Percentiles rank a stretch among this genome's conserved stretches.
Evolutionary conservation across 2,797 vertebrate species (phyloP).

Genomic region (Epinephelus awoara): DNA sequence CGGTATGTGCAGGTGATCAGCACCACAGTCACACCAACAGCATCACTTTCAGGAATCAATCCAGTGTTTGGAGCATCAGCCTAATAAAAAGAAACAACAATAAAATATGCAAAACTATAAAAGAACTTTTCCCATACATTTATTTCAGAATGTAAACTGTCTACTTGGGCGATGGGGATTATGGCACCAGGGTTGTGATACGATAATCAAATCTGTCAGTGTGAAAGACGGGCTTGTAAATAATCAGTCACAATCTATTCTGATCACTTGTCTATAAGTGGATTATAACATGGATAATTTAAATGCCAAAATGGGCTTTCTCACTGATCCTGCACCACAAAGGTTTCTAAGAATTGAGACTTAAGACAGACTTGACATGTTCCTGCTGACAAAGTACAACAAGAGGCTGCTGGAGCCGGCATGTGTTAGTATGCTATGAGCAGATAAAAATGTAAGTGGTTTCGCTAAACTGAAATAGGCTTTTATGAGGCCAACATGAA

Average conservation of each 20-base stretch:
- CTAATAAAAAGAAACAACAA: constrained; percentile 73
- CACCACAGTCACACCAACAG: constrained; percentile 94
- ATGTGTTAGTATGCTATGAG: not conserved
- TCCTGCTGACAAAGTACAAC: not conserved
- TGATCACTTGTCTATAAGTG: not conserved
- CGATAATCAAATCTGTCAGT: not conserved
- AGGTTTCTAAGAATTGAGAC: not conserved
- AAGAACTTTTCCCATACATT: not conserved
- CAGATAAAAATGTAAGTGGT: not conserved
- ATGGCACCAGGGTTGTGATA: not conserved
- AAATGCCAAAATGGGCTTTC: not conserved
- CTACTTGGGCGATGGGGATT: not conserved
- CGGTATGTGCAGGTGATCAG: constrained; percentile 95
- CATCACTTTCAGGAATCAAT: constrained; percentile 94
- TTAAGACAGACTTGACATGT: not conserved
- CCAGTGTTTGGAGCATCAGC: constrained; percentile 92
- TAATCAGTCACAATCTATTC: not conserved
- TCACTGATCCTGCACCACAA: not conserved
- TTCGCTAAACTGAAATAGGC: not conserved
- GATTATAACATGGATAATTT: not conserved
- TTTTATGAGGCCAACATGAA: not conserved
- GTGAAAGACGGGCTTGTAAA: not conserved
- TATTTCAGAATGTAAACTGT: not conserved
- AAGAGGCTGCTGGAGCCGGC: not conserved
- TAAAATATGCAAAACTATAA: not conserved